Evolutionary conservation across 2,113 vertebrate species (phyloP), one percentile per base, ranked within the genome.

Genomic region (Vireo altiloquus): DNA sequence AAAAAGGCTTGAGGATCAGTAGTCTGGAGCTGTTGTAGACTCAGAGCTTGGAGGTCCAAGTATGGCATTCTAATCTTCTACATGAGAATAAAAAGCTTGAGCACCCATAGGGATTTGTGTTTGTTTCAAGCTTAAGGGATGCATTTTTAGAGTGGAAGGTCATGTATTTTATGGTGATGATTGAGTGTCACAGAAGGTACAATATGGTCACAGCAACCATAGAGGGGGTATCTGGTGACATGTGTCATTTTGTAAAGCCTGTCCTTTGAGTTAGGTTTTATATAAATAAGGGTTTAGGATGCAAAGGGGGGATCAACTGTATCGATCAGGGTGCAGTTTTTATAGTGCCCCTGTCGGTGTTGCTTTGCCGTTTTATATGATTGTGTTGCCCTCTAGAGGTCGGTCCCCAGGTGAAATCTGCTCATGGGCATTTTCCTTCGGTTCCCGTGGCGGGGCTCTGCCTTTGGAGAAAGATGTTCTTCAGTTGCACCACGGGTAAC

Each of bases 351-450:
- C 42, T 13, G 27, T 9, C 0, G 0, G 28, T 28, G 5, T 6
- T n/a, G 27, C 75, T 10, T 72, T 39, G 40, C 69, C 52, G 7
- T 94, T 96, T 50, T 18, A 0, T 17, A 4, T 61, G 80, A 54
- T 37, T 72, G 49, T 64, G 95, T 97, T 95, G 96, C 95, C 96
- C 95, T 93, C 95, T 96, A 94, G 88, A 96, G 95, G 94, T 75
- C 2, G 2, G 37, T 90, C 8, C 46, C 60, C 83, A 46, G 47
- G 72, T 37, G 80, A 20, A 68, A 42, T 24, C 64, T 52, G 35
- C 44, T 81, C 79, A 24, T 46, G 31, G 71, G 18, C 27, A 17
- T 83, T 75, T 71, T 35, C 70, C 85, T 37, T 33, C 1, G 0
- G 33, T 10, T 80, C 4, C 2, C 11, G 0, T 2, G 68, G 16